Base-by-base conservation (phyloP, 2,797 vertebrate genomes). In the Spizella passerina region DNA sequence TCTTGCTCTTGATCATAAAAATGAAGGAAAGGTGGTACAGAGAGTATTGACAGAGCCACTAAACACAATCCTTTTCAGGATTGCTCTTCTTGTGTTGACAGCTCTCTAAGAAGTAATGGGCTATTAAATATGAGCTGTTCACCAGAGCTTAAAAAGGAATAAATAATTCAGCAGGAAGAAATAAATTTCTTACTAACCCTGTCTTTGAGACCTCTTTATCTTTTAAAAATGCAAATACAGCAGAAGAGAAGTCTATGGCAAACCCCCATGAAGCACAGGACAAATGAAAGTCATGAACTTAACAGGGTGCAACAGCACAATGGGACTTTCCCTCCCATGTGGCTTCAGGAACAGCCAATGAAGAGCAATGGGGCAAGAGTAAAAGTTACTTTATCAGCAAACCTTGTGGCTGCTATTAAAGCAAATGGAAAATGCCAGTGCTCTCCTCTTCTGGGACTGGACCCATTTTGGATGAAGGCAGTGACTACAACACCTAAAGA, bases 81-180 rank as follows among this genome's bases (percentile, higher is more conserved):
- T 22, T 81, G 47, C 32, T 39, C 66, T 55, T 81, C 83, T 22
- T 61, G 63, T 9, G 3, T 36, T 78, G 69, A 81, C 69, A 93
- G 79, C 57, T 92, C 44, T 84, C 68, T 46, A 52, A 71, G 86
- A 39, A 70, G 82, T 75, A 93, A 93, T 47, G 30, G 61, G 32
- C 38, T 73, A 84, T 77, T 82, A 92, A 92, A 86, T 19, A 59
- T 7, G 46, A 43, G 57, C 44, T 87, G 55, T 11, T 85, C n/a
- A 2, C 43, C 1, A 5, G 32, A 75, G 53, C 82, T 91, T 89
- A 72, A 83, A 86, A 27, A 65, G 29, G 34, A 81, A 88, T 86
- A 92, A 91, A 94, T 95, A 86, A 94, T 94, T 95, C 83, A 95
- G 44, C 32, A 92, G 56, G 66, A 77, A 84, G 86, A 93, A 93